Base-by-base conservation (phyloP, 1,140 invertebrate genomes). In the Eufriesea mexicana region DNA sequence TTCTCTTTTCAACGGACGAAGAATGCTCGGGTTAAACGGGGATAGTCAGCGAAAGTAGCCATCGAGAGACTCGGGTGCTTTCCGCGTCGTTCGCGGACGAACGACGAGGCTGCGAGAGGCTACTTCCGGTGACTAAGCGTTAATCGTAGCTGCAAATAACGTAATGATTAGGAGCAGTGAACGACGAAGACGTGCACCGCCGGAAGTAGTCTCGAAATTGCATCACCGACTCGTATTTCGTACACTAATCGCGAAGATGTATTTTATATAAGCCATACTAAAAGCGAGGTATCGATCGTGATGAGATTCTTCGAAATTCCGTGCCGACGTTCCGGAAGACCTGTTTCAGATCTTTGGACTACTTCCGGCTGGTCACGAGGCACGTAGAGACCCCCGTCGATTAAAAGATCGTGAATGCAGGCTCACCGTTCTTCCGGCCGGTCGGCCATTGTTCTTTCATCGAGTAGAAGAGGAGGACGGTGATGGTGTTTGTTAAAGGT, bases 371-470 rank as follows among this genome's bases (percentile, higher is more conserved):
- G 51, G 51, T 61, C 79, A n/a, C 20, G 18, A 5, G 20, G 25
- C 28, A 14, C 25, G 16, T 35, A 51, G 28, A 42, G 14, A 14
- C 20, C 12, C 68, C 28, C 14, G 51, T 23, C 10, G 70, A 42
- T 71, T 28, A 57, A 78, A 77, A 87, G 74, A 87, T 87, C 84
- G 79, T 87, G 84, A 87, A 87, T 87, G 67, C 62, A 89, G 85
- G 91, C 93, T 94, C 93, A 94, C 93, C 93, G 89, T 94, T 87
- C 90, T 91, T 87, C 79, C 89, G 90, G 90, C 91, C 90, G 86
- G 89, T 79, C 84, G 90, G 90, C 90, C 90, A 72, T 92, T 86
- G 91, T 89, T 90, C 90, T 84, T 85, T 91, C 86, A 86, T 86
- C 91, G 90, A 92, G 90, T 87, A 91, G 92, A 90, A 90, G 92